Conservation (phyloP, 2,797 vertebrate genomes). For the Brotogeris chrysoptera region DNA sequence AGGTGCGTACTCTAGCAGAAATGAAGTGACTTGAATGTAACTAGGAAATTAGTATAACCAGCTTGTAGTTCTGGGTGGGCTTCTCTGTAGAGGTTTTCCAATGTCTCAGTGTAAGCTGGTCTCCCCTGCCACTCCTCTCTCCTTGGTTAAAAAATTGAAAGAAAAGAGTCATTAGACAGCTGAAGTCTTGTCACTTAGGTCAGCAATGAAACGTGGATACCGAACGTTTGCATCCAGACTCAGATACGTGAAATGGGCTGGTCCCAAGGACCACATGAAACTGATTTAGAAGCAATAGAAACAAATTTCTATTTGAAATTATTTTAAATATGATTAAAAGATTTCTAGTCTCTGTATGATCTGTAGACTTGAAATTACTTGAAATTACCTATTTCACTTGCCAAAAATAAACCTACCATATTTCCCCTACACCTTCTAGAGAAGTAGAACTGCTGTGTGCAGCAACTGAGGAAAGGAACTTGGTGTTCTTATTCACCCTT, state of each 20-base stretch:
- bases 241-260: neutral
- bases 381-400: neutral
- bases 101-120: neutral
- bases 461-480: slow-evolving; percentile 35
- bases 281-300: too few species aligned
- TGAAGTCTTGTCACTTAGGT: neutral
- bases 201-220: neutral
- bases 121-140: rapidly evolving
- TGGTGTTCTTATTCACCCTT: slow-evolving; percentile 52
- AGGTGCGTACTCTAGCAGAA: neutral
- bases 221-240: neutral
- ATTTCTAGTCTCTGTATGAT: neutral
- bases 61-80: neutral
- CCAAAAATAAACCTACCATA: neutral
- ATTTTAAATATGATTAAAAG: neutral
- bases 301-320: neutral
- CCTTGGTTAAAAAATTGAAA: neutral
- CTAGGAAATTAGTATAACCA: neutral
- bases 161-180: neutral
- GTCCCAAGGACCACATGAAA: neutral
- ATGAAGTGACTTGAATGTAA: neutral
- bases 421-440: neutral
- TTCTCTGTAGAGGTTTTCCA: neutral
- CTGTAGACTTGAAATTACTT: neutral
- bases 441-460: slow-evolving; percentile 6